These are phyloP conservation scores for Echinops telfairi DNA, from an alignment of 2,113 vertebrate species.

Conservation along the genomic window DNA sequence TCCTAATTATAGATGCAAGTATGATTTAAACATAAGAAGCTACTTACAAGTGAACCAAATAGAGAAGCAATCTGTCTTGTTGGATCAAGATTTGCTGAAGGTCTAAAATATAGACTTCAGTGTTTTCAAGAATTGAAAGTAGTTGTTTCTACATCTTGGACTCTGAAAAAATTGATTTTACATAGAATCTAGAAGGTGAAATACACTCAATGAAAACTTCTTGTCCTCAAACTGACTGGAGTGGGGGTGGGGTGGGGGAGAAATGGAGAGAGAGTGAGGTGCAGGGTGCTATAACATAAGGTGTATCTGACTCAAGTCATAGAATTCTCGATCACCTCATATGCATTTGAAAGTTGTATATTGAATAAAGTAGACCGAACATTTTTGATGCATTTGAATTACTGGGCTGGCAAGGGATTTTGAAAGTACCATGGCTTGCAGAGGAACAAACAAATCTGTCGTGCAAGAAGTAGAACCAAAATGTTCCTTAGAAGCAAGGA, in stretches of 20 bases:
- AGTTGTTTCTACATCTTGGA: constrained; percentile 32
- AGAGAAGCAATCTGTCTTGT: constrained; percentile 35
- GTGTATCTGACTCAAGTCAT: no score
- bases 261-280: background rate
- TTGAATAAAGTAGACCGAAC: no score
- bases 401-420: no score
- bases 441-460: no score
- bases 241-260: no score
- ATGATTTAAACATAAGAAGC: constrained; percentile 64
- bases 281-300: no score
- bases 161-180: constrained; percentile 37
- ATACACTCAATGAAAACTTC: constrained; percentile 46
- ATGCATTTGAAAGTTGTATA: no score
- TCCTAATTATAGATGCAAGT: constrained; percentile 48
- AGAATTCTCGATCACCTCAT: no score
- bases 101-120: constrained; percentile 57
- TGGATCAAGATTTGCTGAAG: constrained; percentile 50
- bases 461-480: no score
- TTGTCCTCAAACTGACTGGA: background rate
- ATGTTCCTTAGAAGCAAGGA: no score
- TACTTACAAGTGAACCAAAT: constrained; percentile 59
- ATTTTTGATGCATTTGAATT: no score
- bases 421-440: no score
- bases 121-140: constrained; percentile 50
- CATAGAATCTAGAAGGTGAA: constrained; percentile 1